phyloP scores from a whole-genome alignment of 2,888 invertebrate species.

The Unio pictorum region DNA sequence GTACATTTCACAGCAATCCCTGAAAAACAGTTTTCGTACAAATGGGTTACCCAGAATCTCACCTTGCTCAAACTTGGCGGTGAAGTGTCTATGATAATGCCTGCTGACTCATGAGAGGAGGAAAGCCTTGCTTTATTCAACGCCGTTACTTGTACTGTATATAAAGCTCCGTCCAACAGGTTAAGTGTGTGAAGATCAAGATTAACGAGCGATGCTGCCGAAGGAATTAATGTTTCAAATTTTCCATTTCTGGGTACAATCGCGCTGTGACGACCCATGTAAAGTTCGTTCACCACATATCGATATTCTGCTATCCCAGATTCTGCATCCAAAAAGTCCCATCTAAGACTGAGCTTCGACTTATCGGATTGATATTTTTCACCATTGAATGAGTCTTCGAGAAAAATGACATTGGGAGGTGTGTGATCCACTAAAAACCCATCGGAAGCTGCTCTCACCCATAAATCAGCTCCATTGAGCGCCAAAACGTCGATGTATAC shows the following conservation, averaged over 20 bases:
- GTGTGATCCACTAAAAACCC: slow-evolving; percentile 52
- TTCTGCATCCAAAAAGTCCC: slow-evolving; percentile 44
- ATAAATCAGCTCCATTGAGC: slow-evolving; percentile 45
- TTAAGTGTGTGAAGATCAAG: slow-evolving; percentile 13
- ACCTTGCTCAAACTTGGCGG: slow-evolving; percentile 44
- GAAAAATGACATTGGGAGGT: slow-evolving; percentile 26
- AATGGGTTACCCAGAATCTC: background rate
- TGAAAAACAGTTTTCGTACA: too few species aligned
- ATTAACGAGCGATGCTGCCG: slow-evolving; percentile 3
- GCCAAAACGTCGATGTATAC: slow-evolving; percentile 36
- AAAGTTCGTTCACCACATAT: slow-evolving; percentile 29
- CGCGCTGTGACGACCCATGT: slow-evolving; percentile 34
- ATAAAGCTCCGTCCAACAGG: slow-evolving; percentile 38
- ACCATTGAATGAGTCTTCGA: slow-evolving; percentile 20
- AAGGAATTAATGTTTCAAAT: slow-evolving; percentile 18
- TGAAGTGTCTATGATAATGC: slow-evolving; percentile 48
- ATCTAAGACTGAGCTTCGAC: slow-evolving; percentile 23
- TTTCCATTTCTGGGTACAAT: slow-evolving; percentile 31
- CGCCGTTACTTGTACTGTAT: slow-evolving; percentile 45
- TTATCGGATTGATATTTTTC: slow-evolving; percentile 27
- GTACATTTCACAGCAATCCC: too few species aligned
- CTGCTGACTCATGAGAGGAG: slow-evolving; percentile 41
- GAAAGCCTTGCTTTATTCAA: slow-evolving; percentile 43
- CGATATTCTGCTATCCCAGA: slow-evolving; percentile 45
- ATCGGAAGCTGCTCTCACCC: slow-evolving; percentile 23